A percentile compares a stretch with the other conserved stretches of the same genome.
phyloP scores from a whole-genome alignment of 2,888 invertebrate species.

The Abrostola triplasia region DNA sequence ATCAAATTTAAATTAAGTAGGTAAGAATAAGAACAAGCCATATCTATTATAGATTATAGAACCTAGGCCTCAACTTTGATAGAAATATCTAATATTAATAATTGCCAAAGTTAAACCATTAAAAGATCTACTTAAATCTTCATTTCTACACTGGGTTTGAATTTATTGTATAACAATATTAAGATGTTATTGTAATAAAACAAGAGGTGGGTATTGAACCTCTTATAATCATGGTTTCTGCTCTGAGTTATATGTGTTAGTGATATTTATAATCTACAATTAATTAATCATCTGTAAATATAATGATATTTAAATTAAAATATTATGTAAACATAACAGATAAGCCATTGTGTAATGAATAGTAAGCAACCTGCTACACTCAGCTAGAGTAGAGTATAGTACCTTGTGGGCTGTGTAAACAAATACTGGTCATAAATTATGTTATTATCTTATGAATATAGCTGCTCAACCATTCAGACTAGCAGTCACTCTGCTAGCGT shows the following conservation, averaged over 20 bases:
- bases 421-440: conserved; percentile 23
- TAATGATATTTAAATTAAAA: conserved; percentile 37
- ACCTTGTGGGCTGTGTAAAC: conserved; percentile 29
- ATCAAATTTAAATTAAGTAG: too few relatives aligned
- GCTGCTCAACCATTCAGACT: conserved; percentile 34
- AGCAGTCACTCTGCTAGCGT: background rate
- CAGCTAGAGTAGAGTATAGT: background rate
- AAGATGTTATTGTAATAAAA: too few relatives aligned
- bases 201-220: too few relatives aligned
- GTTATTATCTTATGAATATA: conserved; percentile 10
- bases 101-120: too few relatives aligned
- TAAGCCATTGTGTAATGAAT: conserved; percentile 41
- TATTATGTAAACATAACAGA: conserved; percentile 47
- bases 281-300: conserved; percentile 38
- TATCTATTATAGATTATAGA: too few relatives aligned
- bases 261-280: conserved; percentile 25
- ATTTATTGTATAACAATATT: too few relatives aligned
- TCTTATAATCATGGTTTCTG: background rate
- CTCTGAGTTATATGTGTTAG: conserved; percentile 21
- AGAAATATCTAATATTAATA: too few relatives aligned
- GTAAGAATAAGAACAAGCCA: too few relatives aligned
- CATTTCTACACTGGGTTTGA: too few relatives aligned
- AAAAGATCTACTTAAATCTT: too few relatives aligned
- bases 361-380: conserved; percentile 19
- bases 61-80: too few relatives aligned